Evolutionary conservation across 1,140 invertebrate genomes (phyloP), one percentile per base, ranked within the genome.

Genomic region (Cydia pomonella): DNA sequence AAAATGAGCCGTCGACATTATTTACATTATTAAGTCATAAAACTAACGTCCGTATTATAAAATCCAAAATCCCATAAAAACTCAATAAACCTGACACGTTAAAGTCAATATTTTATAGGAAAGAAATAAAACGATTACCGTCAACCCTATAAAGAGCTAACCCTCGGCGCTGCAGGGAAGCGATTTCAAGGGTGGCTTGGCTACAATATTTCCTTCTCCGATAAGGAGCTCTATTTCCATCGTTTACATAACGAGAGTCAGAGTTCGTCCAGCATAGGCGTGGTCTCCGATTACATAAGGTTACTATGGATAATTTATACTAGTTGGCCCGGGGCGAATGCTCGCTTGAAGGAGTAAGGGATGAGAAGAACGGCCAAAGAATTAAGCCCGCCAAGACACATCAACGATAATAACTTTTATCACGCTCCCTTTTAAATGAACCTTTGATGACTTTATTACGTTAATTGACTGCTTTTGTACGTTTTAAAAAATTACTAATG

Each of bases 111-210:
- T 59, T 59, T 59, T 59, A 59, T 23, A 59, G 21, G n/a, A 59
- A 59, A 59, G 53, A 59, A 59, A 59, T 59, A 59, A 59, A 59
- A 59, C 53, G 53, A 59, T 59, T 59, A 59, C 53, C 53, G 50
- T 21, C 29, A 33, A 38, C 59, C 73, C 50, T 63, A 25, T 59
- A 59, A 59, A 59, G 53, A 33, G 72, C 77, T 72, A 75, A 77
- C 73, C 44, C 76, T 73, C 73, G 33, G 64, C 75, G 64, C 77
- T 63, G 73, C 78, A 80, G 80, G 85, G 82, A 80, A 87, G 77
- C 84, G 80, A 87, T 84, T 82, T 80, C 80, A 85, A 87, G 89
- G 89, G 88, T 89, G 87, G 87, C 83, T 83, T 76, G 79, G 50
- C 80, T 78, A 76, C 78, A 79, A 79, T 79, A 80, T 78, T 85